A percentile compares a stretch with the other conserved stretches of the same genome.
Evolutionary conservation across 2,888 invertebrate species (phyloP).

Genomic region (Drosophila prostipennis): DNA sequence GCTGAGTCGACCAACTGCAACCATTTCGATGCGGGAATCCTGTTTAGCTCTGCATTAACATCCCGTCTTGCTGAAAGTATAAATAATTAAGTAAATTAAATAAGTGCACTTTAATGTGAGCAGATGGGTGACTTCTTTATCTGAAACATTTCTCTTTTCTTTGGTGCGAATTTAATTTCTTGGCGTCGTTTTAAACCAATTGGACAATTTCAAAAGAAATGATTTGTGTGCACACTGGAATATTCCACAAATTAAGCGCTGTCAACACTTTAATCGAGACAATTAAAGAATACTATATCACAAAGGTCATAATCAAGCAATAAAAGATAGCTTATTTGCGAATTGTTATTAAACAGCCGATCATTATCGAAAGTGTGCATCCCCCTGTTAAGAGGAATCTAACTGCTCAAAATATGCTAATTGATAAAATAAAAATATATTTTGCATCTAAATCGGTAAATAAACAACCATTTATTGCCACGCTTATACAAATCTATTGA

Average conservation of each 20-base stretch:
- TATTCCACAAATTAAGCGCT: conserved; percentile 33
- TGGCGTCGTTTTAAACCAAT: conserved; percentile 7
- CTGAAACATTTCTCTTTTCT: too few relatives aligned
- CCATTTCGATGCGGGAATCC: conserved; percentile 56
- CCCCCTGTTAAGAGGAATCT: background rate
- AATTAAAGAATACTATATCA: conserved; percentile 1
- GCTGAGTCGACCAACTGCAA: conserved; percentile 55
- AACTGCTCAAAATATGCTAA: conserved; percentile 4
- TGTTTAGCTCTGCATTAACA: conserved; percentile 39
- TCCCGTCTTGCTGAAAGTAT: conserved; percentile 40
- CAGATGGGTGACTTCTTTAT: too few relatives aligned
- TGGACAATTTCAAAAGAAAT: conserved; percentile 2
- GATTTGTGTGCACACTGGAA: conserved; percentile 16
- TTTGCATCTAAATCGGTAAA: background rate
- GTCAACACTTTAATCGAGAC: conserved; percentile 34
- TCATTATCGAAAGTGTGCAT: background rate
- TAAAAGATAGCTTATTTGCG: background rate
- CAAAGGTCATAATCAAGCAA: background rate
- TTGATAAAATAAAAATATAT: background rate
- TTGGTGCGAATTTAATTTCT: conserved; percentile 3
- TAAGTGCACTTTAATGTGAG: too few relatives aligned
- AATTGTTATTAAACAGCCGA: background rate
- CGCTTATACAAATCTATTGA: conserved; percentile 3
- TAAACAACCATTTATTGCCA: conserved; percentile 5
- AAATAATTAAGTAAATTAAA: background rate